Base-by-base conservation (phyloP, 2,888 invertebrate genomes). In the Plagiodera versicolora region DNA sequence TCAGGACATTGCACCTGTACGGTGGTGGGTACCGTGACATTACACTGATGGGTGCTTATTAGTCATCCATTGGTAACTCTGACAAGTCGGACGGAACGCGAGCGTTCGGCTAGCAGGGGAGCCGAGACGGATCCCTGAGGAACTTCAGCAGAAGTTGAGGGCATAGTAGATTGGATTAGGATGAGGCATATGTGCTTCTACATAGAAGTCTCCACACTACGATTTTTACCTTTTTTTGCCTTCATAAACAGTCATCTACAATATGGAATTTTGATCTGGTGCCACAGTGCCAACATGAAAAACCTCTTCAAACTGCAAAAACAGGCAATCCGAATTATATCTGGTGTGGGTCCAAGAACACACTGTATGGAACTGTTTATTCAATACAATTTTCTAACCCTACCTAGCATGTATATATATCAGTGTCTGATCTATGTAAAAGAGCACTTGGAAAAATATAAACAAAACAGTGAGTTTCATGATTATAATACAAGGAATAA, bases 1-100 rank as follows among this genome's bases (percentile, higher is more conserved):
- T 44, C 44, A 79, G 80, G 80, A 77, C 80, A 77, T 79, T 80
- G 80, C 80, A 80, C 80, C 80, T 80, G 79, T 78, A 75, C 70
- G 69, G 70, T 70, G 74, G 67, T 67, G 62, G 67, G 67, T 65
- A 67, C 69, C 70, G 65, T 70, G 70, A 70, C 70, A 70, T 67
- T 72, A 69, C 68, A 50, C 70, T 75, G 76, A 75, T 75, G 75
- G 75, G 74, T 62, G 66, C 69, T 76, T 76, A 76, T 78, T 78
- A 78, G 76, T 78, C 77, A 78, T 77, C 72, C 53, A 53, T 53
- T 53, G 53, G 53, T 53, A 44, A 53, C 53, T 53, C 44, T 66
- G 71, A 72, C 70, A 72, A 73, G 61, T 72, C 73, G 69, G 67
- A 67, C 64, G 74, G 73, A 74, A 74, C 74, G 66, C 56, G 64